These are phyloP conservation scores for Leucoma salicis DNA, from an alignment of 2,888 invertebrate genomes.

Conservation along the genomic window DNA sequence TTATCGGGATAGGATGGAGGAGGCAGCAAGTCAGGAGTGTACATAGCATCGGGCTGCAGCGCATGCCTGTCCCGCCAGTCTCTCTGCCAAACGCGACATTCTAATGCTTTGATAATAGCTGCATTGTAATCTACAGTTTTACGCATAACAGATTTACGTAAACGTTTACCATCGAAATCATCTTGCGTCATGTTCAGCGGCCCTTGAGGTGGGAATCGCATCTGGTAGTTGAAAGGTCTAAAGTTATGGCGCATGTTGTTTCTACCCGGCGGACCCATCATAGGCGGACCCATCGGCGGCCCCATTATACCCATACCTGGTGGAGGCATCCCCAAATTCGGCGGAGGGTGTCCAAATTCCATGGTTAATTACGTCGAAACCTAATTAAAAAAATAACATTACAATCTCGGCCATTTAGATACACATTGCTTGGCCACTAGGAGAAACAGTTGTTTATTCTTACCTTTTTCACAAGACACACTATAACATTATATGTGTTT, in stretches of 20 bases:
- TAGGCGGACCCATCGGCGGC: conserved; percentile 50
- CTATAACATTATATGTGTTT: conserved; percentile 65
- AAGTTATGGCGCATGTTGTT: conserved; percentile 76
- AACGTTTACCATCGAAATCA: conserved; percentile 97
- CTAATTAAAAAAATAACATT: conserved; percentile 72
- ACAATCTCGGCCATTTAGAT: conserved; percentile 38
- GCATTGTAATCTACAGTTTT: conserved; percentile 99
- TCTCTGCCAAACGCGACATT: conserved; percentile 97
- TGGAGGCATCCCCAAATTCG: conserved; percentile 71
- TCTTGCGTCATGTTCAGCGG: conserved; percentile 89
- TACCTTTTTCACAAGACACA: conserved; percentile 60
- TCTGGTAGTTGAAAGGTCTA: conserved; percentile 76
- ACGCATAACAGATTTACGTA: conserved; percentile 97
- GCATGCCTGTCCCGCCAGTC: conserved; percentile 94
- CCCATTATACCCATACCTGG: conserved; percentile 66
- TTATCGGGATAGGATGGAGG: conserved; percentile 97
- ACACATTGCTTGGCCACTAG: conserved; percentile 32
- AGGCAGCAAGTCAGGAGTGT: conserved; percentile 95
- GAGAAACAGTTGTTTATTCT: conserved; percentile 37
- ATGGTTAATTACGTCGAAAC: conserved; percentile 70
- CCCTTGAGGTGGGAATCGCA: conserved; percentile 77
- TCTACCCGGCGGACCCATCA: conserved; percentile 60
- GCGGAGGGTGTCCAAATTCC: conserved; percentile 77
- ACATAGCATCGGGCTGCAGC: conserved; percentile 97
- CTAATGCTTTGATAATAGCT: conserved; percentile 94